Conservation (phyloP, 92 coral and sea anemone species). For the Actinernus sp. region DNA sequence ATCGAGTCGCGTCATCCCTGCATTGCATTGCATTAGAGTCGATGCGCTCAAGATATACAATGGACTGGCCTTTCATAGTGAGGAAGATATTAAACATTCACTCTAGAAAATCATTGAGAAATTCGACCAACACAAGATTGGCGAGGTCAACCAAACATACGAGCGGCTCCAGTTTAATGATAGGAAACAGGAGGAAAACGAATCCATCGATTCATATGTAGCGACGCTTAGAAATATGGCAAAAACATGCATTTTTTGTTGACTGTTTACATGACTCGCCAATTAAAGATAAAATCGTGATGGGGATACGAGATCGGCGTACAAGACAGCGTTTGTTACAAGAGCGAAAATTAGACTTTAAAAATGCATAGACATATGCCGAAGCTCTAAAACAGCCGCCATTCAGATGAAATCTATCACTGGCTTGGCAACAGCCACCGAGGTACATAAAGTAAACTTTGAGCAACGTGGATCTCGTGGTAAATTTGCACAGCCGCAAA, state of each 20-base stretch:
- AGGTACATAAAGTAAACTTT: slow-evolving; percentile 37
- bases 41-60: slow-evolving; percentile 26
- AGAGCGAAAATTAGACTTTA: too few relatives aligned
- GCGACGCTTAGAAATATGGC: too few relatives aligned
- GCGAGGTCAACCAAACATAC: too few relatives aligned
- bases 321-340: too few relatives aligned
- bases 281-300: slow-evolving; percentile 32
- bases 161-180: too few relatives aligned
- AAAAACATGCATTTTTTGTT: too few relatives aligned
- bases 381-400: slow-evolving; percentile 50
- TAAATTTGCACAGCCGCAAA: slow-evolving; percentile 43
- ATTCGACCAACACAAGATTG: too few relatives aligned
- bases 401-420: slow-evolving; percentile 49
- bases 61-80: slow-evolving; percentile 16
- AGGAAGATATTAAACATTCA: slow-evolving; percentile 10
- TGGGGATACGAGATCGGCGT: slow-evolving; percentile 21
- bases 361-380: slow-evolving; percentile 58
- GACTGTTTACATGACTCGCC: slow-evolving; percentile 41
- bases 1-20: slow-evolving; percentile 28
- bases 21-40: slow-evolving; percentile 41
- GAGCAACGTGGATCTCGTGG: slow-evolving; percentile 27
- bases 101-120: slow-evolving; percentile 23
- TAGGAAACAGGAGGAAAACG: too few relatives aligned
- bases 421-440: slow-evolving; percentile 42
- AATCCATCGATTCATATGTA: too few relatives aligned